Evolutionary conservation across 2,888 invertebrate genomes (phyloP).

Genomic region (Lithophane semibrunnea): DNA sequence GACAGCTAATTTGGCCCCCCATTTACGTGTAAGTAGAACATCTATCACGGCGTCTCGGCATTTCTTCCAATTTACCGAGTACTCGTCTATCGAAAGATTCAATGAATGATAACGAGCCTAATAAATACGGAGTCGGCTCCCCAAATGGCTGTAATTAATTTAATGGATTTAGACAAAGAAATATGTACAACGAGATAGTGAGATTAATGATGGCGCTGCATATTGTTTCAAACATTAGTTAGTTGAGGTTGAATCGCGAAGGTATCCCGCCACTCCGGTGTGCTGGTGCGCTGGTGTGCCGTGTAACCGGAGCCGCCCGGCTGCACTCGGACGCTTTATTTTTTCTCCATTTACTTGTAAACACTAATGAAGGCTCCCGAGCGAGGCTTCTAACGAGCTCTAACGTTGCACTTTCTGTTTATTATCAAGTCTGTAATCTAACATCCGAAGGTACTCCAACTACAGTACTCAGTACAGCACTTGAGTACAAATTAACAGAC

Average conservation of each 20-base stretch:
- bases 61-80: conserved; percentile 85
- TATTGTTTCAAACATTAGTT: conserved; percentile 84
- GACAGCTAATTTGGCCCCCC: conserved; percentile 89
- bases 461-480: conserved; percentile 40
- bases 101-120: conserved; percentile 90
- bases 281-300: conserved; percentile 43
- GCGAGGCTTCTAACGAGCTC: conserved; percentile 82
- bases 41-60: conserved; percentile 85
- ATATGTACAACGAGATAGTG: conserved; percentile 89
- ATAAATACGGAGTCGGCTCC: conserved; percentile 89
- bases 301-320: conserved; percentile 63
- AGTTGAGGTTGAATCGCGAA: conserved; percentile 49
- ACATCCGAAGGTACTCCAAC: conserved; percentile 62
- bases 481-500: conserved; percentile 47
- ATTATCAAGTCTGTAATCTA: conserved; percentile 83
- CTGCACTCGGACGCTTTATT: conserved; percentile 72
- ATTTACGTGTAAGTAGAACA: conserved; percentile 87
- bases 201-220: conserved; percentile 83
- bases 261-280: conserved; percentile 20
- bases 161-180: conserved; percentile 91
- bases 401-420: conserved; percentile 81
- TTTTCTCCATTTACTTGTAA: conserved; percentile 81
- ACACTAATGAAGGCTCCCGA: conserved; percentile 84
- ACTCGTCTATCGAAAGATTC: conserved; percentile 87
- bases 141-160: conserved; percentile 89